Percentiles rank a stretch among this genome's conserved stretches.
Evolutionary conservation across 2,797 vertebrate species (phyloP).

Genomic region (Coilia nasus): DNA sequence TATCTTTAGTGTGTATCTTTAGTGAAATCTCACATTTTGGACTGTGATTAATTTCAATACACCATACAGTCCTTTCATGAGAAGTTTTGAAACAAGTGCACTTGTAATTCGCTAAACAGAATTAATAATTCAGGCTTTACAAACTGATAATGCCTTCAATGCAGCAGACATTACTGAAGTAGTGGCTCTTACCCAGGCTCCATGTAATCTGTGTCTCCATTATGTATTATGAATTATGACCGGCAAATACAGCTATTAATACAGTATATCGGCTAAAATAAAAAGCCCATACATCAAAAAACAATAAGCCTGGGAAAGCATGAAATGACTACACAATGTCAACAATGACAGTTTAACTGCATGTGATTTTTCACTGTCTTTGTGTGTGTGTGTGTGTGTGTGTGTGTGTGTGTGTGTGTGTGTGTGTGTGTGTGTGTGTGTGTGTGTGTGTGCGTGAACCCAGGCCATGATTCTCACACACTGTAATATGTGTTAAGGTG

Average conservation of each 20-base stretch:
- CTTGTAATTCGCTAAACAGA: neutral
- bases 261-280: neutral
- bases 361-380: neutral
- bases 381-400: neutral
- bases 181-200: neutral
- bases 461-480: too few species aligned
- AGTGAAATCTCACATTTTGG: neutral
- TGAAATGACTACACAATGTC: neutral
- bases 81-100: neutral
- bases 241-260: neutral
- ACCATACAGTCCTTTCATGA: neutral
- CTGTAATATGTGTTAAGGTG: neutral
- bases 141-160: neutral
- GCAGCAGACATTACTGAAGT: neutral
- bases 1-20: neutral
- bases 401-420: neutral
- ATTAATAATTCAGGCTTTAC: neutral
- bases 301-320: neutral
- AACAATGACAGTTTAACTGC: neutral
- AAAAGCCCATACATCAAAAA: neutral
- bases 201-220: neutral
- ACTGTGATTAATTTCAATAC: neutral
- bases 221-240: neutral
- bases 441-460: neutral
- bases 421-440: neutral